Base-by-base conservation (phyloP, 2,113 vertebrate species). In the Percina caprodes region DNA sequence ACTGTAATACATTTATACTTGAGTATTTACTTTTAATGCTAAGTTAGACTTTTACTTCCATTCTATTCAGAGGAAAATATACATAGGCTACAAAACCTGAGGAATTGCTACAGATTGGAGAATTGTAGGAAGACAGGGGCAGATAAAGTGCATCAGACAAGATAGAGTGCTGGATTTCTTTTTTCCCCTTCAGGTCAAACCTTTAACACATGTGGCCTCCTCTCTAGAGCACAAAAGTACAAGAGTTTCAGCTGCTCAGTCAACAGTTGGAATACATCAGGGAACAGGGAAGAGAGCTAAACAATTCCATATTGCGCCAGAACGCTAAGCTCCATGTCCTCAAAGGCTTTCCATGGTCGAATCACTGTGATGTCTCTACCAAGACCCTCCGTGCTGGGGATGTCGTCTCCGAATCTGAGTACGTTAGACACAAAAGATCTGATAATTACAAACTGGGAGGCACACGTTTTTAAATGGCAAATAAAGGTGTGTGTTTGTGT, bases 311-410 rank as follows among this genome's bases (percentile, higher is more conserved):
- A 98, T 90, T 99, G 97, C 0, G 97, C 97, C 94, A 98, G 92
- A 87, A 98, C 97, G n/a, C n/a, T n/a, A n/a, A n/a, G n/a, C n/a
- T n/a, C n/a, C n/a, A n/a, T n/a, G n/a, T n/a, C n/a, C n/a, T n/a
- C n/a, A n/a, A n/a, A n/a, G n/a, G n/a, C n/a, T n/a, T n/a, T n/a
- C n/a, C n/a, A n/a, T n/a, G n/a, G n/a, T n/a, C n/a, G n/a, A n/a
- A n/a, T n/a, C n/a, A n/a, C n/a, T n/a, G n/a, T n/a, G n/a, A n/a
- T n/a, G n/a, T n/a, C n/a, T 1, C 97, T 96, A 63, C 97, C 98
- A 6, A 99, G 95, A 3, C 97, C 97, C 80, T 98, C 97, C 97
- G 98, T 98, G 85, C 97, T 97, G n/a, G 98, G 97, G 70, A 99
- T 99, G 88, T 99, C 97, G 61, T 99, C 97, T 89, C 97, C 97